A percentile compares a stretch with the other conserved stretches of the same genome.
Conservation (phyloP, 1,140 invertebrate genomes). For the Pristionchus pacificus region DNA sequence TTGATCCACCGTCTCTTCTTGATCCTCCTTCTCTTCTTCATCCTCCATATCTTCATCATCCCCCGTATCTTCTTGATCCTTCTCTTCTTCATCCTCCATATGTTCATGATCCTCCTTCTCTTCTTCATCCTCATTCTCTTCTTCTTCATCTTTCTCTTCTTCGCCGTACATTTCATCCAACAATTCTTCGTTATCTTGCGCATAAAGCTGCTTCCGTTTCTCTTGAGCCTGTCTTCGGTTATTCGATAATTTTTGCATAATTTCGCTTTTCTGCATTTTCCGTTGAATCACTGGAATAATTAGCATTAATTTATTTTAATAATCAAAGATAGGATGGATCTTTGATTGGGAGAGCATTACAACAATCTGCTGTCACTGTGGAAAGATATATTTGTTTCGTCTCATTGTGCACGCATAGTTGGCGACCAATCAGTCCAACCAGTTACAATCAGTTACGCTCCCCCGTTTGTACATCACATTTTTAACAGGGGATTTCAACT, state of each 20-base stretch:
- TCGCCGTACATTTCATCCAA: not conserved
- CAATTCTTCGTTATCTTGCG: constrained; percentile 26
- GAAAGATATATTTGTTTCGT: too few species aligned
- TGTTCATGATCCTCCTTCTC: constrained; percentile 17
- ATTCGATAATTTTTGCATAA: not conserved
- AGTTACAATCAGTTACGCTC: too few species aligned
- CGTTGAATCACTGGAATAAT: not conserved
- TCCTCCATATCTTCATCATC: too few species aligned
- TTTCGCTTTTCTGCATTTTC: not conserved
- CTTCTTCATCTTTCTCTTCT: constrained; percentile 18
- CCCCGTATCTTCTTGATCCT: constrained; percentile 1
- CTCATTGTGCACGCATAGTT: too few species aligned
- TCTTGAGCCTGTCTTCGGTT: constrained; percentile 13
- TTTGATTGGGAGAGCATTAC: too few species aligned
- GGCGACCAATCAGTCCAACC: too few species aligned
- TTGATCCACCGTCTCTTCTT: too few species aligned
- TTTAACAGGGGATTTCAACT: too few species aligned
- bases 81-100: constrained; percentile 13
- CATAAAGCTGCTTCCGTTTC: constrained; percentile 16
- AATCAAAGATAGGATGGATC: too few species aligned
- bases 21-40: too few species aligned
- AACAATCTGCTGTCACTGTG: too few species aligned
- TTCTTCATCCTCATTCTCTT: constrained; percentile 1
- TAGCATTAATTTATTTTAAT: not conserved
- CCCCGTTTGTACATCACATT: too few species aligned